phyloP scores from a whole-genome alignment of 2,113 vertebrate genomes.

The Rhinolophus ferrumequinum region DNA sequence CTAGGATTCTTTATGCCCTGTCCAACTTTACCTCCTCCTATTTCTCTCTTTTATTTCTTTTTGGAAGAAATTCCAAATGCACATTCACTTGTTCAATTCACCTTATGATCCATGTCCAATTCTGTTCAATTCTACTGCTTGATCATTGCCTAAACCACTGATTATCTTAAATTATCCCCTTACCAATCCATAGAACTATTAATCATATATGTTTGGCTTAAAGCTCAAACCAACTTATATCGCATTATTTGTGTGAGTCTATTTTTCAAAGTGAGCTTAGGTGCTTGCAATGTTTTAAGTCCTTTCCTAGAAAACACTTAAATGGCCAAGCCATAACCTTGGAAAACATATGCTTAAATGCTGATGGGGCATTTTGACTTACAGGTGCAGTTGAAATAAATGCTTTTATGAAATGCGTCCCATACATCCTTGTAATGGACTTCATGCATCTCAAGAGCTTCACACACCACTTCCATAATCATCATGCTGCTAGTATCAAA shows the following conservation, averaged over 20 bases:
- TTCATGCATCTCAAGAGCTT: slow-evolving; percentile 6
- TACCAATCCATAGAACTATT: background rate
- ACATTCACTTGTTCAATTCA: slow-evolving; percentile 24
- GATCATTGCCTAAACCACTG: slow-evolving; percentile 23
- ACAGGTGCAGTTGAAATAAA: slow-evolving; percentile 16
- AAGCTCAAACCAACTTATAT: slow-evolving; percentile 1
- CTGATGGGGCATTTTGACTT: slow-evolving; percentile 29
- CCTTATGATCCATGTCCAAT: background rate
- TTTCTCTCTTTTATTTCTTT: background rate
- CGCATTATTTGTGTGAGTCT: slow-evolving; percentile 13
- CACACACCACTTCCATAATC: background rate
- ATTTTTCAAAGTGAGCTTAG: slow-evolving; percentile 27
- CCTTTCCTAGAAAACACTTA: background rate
- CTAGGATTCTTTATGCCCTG: background rate
- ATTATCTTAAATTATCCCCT: background rate
- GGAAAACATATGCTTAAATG: slow-evolving; percentile 37
- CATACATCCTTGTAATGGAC: background rate
- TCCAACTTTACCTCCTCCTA: background rate
- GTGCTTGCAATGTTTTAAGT: background rate
- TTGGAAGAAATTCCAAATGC: background rate
- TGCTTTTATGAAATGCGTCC: background rate
- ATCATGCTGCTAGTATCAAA: background rate
- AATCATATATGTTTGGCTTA: background rate
- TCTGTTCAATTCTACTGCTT: background rate
- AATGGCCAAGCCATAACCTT: background rate